Evolutionary conservation across 2,888 invertebrate species (phyloP).

Genomic region (Caenorhabditis imperialis): DNA sequence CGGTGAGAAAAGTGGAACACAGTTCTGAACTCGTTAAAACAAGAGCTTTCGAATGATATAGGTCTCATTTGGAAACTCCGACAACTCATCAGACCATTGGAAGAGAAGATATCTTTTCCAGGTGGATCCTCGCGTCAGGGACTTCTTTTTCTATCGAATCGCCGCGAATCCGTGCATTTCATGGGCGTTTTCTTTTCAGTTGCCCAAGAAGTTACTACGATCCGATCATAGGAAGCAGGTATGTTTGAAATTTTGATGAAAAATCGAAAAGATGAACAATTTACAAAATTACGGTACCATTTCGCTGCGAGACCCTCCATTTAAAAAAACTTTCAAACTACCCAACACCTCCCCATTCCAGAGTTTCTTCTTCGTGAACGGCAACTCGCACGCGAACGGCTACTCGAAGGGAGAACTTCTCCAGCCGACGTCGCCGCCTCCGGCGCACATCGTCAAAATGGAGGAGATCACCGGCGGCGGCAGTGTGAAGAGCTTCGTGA

Average conservation of each 20-base stretch:
- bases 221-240: slow-evolving; percentile 51
- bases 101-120: slow-evolving; percentile 27
- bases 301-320: no score
- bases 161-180: slow-evolving; percentile 66
- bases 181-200: slow-evolving; percentile 72
- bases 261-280: neutral
- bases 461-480: slow-evolving; percentile 64
- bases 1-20: no score
- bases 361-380: slow-evolving; percentile 56
- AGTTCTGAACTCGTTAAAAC: no score
- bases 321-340: no score
- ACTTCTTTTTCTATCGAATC: slow-evolving; percentile 70
- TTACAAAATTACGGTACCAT: no score
- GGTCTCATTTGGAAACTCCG: no score
- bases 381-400: slow-evolving; percentile 37
- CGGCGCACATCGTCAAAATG: slow-evolving; percentile 70
- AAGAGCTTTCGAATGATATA: no score
- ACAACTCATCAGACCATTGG: no score
- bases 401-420: slow-evolving; percentile 36
- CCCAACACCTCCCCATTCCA: no score
- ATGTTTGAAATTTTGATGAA: neutral
- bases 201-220: slow-evolving; percentile 57
- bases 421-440: slow-evolving; percentile 18
- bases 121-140: slow-evolving; percentile 66
- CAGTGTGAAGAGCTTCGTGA: slow-evolving; percentile 57